phyloP scores from a whole-genome alignment of 2,797 vertebrate species.

The Naso thynnoides region DNA sequence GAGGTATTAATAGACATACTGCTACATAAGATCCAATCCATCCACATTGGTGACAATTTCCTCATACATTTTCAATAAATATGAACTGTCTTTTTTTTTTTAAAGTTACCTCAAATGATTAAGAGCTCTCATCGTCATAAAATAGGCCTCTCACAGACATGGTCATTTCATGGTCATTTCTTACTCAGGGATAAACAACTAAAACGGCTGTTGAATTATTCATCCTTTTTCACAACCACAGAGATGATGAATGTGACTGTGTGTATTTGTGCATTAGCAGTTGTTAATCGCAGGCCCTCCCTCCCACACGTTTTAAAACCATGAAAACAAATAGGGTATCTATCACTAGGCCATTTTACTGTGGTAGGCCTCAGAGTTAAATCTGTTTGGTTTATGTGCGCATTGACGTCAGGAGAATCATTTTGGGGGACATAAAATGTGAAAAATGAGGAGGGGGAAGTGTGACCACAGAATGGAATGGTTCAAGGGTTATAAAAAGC shows the following conservation, averaged over 20 bases:
- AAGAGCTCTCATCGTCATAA: slow-evolving; percentile 57
- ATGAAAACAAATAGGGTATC: slow-evolving; percentile 68
- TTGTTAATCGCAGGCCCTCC: slow-evolving; percentile 45
- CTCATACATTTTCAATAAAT: slow-evolving; percentile 43
- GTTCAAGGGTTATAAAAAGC: slow-evolving; percentile 47
- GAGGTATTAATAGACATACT: slow-evolving; percentile 18
- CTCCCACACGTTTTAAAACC: slow-evolving; percentile 48
- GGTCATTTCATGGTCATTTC: slow-evolving; percentile 64
- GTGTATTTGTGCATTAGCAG: slow-evolving; percentile 36
- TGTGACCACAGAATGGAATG: slow-evolving; percentile 42
- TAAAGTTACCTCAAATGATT: slow-evolving; percentile 57
- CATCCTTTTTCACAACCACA: slow-evolving; percentile 57
- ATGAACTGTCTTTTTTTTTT: slow-evolving; percentile 43
- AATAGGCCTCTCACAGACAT: slow-evolving; percentile 47
- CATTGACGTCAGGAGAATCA: slow-evolving; percentile 70
- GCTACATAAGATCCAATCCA: slow-evolving; percentile 48
- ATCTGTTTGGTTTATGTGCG: slow-evolving; percentile 65
- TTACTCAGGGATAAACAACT: slow-evolving; percentile 61
- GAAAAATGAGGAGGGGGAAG: slow-evolving; percentile 61
- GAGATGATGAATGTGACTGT: slow-evolving; percentile 58
- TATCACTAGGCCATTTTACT: slow-evolving; percentile 65
- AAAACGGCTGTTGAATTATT: slow-evolving; percentile 72
- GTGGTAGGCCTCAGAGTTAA: slow-evolving; percentile 68
- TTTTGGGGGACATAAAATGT: slow-evolving; percentile 60
- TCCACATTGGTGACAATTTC: slow-evolving; percentile 33